phyloP scores from a whole-genome alignment of 2,113 vertebrate genomes.

The Eulacestoma nigropectus region DNA sequence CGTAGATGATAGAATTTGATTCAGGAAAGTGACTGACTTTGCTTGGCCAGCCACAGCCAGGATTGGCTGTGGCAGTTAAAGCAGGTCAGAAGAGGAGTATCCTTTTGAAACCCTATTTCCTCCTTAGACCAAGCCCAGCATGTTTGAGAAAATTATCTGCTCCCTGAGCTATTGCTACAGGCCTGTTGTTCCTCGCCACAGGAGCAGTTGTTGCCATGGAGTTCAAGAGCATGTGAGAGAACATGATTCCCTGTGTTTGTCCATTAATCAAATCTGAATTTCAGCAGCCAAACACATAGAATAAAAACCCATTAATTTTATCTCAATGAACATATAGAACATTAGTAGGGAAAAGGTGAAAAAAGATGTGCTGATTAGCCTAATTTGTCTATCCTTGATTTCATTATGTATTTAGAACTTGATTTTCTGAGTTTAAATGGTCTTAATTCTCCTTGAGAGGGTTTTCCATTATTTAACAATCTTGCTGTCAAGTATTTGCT shows the following conservation, averaged over 20 bases:
- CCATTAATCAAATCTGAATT: background rate
- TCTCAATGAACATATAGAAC: background rate
- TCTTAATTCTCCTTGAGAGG: background rate
- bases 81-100: background rate
- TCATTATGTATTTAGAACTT: background rate
- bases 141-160: background rate
- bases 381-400: background rate
- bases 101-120: background rate
- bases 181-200: background rate
- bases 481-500: background rate
- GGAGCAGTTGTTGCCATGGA: background rate
- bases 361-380: background rate
- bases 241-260: background rate
- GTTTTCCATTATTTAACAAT: background rate
- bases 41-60: background rate
- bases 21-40: background rate
- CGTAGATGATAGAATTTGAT: background rate
- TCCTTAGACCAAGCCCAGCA: background rate
- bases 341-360: background rate
- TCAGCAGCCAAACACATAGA: background rate
- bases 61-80: background rate
- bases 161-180: background rate
- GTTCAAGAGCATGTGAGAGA: background rate
- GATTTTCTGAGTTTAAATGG: background rate
- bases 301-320: background rate